phyloP scores from a whole-genome alignment of 2,113 vertebrate genomes.

The Pterocles gutturalis region DNA sequence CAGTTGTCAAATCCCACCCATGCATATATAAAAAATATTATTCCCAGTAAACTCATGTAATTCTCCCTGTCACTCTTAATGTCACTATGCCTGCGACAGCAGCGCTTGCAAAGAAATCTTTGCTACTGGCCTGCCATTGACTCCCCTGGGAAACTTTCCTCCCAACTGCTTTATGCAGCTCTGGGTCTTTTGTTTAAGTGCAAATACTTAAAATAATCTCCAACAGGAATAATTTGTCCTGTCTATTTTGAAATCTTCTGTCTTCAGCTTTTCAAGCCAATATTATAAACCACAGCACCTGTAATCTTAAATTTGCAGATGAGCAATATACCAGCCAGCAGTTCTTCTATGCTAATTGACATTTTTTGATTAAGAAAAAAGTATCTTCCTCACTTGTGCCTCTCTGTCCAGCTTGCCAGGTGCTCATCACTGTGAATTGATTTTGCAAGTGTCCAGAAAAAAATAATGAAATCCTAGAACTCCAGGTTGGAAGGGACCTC shows the following conservation, averaged over 20 bases:
- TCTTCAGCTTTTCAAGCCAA: background rate
- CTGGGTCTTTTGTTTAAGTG: background rate
- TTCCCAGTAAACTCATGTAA: background rate
- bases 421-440: background rate
- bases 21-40: background rate
- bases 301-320: background rate
- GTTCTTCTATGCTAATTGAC: background rate
- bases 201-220: background rate
- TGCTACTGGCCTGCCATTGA: background rate
- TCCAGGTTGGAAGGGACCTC: no score
- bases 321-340: background rate
- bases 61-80: background rate
- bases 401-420: background rate
- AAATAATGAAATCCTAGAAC: no score
- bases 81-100: background rate
- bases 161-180: background rate
- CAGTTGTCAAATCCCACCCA: background rate
- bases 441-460: background rate
- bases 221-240: background rate
- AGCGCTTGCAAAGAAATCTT: background rate
- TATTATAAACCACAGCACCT: background rate
- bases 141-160: background rate
- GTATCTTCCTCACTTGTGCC: no score
- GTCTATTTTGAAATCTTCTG: background rate
- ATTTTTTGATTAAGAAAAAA: no score